phyloP scores from a whole-genome alignment of 2,113 vertebrate genomes.

The Irena cyanogastra region DNA sequence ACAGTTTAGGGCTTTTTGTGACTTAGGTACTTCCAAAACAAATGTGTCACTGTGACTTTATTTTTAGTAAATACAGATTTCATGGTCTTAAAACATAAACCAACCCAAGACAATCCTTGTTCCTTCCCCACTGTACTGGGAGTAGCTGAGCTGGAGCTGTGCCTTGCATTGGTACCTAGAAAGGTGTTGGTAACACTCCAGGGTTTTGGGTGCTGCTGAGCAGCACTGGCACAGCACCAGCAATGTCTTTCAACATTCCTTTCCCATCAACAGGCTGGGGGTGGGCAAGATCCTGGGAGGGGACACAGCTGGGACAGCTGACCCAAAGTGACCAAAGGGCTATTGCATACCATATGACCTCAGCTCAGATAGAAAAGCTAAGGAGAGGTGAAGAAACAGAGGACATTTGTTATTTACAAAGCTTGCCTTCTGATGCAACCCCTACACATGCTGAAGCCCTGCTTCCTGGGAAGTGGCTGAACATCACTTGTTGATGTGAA shows the following conservation, averaged over 20 bases:
- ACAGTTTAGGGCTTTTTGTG: neutral
- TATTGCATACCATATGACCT: neutral
- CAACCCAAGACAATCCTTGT: neutral
- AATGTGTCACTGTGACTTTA: neutral
- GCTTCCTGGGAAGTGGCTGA: neutral
- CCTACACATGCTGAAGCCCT: rapidly evolving
- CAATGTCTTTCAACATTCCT: neutral
- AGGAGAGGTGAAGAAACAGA: neutral
- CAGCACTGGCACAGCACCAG: neutral
- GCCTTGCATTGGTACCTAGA: neutral
- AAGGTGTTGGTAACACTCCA: neutral
- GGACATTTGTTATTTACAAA: neutral
- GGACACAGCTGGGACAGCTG: neutral
- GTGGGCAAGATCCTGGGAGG: neutral
- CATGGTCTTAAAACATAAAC: neutral
- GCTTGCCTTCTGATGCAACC: neutral
- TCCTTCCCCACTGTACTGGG: neutral
- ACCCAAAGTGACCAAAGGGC: neutral
- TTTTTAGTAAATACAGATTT: neutral
- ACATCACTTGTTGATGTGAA: neutral
- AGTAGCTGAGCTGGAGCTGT: neutral
- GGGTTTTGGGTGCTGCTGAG: neutral
- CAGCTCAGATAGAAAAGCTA: neutral
- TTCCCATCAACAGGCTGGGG: neutral
- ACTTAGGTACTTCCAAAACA: neutral